phyloP scores from a whole-genome alignment of 2,797 vertebrate genomes.

The Syndactyla subalaris region DNA sequence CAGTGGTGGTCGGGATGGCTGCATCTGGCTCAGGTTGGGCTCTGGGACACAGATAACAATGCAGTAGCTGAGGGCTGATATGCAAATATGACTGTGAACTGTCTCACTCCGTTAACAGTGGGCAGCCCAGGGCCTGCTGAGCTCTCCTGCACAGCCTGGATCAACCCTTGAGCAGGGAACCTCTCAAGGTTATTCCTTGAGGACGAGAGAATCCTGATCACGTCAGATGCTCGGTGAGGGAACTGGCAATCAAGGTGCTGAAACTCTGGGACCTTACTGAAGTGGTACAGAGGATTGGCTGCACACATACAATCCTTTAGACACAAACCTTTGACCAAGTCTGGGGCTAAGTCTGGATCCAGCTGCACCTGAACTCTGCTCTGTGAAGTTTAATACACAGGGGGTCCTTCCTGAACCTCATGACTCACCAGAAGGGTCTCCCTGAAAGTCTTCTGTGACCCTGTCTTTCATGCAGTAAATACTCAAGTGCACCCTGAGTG shows the following conservation, averaged over 20 bases:
- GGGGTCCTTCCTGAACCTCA: background rate
- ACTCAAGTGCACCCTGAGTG: background rate
- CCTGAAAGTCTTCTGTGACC: background rate
- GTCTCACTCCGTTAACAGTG: background rate
- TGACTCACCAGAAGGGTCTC: background rate
- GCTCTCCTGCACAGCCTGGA: background rate
- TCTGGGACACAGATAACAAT: no score
- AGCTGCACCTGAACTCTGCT: background rate
- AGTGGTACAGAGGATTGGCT: background rate
- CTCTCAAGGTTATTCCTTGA: background rate
- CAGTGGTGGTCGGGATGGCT: background rate
- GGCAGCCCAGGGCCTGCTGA: background rate
- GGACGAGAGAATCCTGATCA: background rate
- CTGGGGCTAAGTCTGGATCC: background rate
- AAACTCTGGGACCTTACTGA: background rate
- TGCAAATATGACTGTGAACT: background rate
- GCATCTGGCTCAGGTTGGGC: background rate
- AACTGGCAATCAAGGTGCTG: background rate
- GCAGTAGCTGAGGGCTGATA: background rate
- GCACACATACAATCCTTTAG: background rate
- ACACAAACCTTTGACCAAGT: background rate
- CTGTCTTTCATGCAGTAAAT: background rate
- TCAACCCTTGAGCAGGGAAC: background rate
- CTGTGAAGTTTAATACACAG: background rate
- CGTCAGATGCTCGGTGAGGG: background rate